Evolutionary conservation across 2,797 vertebrate genomes (phyloP), one percentile per base, ranked within the genome.

Genomic region (Chaetodon trifasciatus): DNA sequence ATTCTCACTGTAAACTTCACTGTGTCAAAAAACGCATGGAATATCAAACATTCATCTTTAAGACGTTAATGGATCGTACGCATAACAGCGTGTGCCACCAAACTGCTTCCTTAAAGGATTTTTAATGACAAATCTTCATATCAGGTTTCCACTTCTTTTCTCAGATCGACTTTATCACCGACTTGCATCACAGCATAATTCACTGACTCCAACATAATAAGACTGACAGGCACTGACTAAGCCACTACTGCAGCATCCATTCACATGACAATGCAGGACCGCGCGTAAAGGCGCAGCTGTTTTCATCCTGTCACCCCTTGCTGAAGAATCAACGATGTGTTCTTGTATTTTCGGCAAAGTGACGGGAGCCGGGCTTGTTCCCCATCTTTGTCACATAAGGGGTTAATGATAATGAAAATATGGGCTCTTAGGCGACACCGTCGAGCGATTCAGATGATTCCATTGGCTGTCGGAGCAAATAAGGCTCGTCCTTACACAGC

Each of bases 401-500:
- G 76, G 58, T 80, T 77, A 81, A 81, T 55, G 32, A 57, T 50
- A 28, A 49, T 57, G 52, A 52, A 50, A 62, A 77, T 61, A 39
- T 63, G 60, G 42, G 73, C 70, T 85, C 78, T 81, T 84, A 84
- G 91, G 87, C 50, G 71, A 58, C 64, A 74, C 62, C 75, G 78
- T 63, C 46, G 71, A 73, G 77, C 52, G 56, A 64, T 21, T 46
- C 74, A 78, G 67, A 75, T 50, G 81, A 90, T 91, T 85, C 91
- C 55, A 83, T 78, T 90, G 82, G 90, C 81, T 82, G 79, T 65
- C 67, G 76, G 76, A 79, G 79, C 76, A 72, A 88, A 88, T 56
- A 89, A 79, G 78, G 77, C 86, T 88, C 75, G 68, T 87, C 78
- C 90, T 93, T 92, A 93, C 93, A 91, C 94, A 93, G 92, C 92